Conservation (phyloP, 2,113 vertebrate genomes). For the Heliornis fulica region DNA sequence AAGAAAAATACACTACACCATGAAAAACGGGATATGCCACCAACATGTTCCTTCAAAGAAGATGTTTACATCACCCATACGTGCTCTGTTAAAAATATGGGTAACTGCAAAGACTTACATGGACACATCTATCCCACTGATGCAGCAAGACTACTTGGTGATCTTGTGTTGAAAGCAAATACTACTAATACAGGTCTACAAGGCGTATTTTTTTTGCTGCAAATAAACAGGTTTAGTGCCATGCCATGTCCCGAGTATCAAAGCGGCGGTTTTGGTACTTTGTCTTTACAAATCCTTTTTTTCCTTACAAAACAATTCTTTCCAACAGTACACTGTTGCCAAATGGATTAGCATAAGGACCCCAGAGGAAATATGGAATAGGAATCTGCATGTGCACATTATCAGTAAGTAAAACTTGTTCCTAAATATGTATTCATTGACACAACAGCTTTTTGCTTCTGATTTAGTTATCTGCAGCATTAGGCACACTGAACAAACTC, state of each 20-base stretch:
- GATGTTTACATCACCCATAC: accelerated
- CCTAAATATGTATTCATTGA: background rate
- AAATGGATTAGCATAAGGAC: background rate
- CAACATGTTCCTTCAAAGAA: background rate
- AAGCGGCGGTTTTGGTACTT: background rate
- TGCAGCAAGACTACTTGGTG: background rate
- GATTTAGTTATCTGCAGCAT: background rate
- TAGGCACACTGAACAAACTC: background rate
- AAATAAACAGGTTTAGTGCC: background rate
- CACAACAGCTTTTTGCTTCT: background rate
- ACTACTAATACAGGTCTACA: background rate
- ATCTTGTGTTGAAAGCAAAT: background rate
- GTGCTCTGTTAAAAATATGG: background rate
- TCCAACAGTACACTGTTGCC: background rate
- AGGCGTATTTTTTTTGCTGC: background rate
- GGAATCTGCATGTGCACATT: background rate
- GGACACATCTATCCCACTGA: background rate
- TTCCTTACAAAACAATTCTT: background rate
- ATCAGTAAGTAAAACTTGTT: background rate
- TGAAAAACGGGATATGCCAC: background rate
- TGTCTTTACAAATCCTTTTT: background rate
- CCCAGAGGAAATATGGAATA: background rate
- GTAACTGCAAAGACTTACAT: background rate
- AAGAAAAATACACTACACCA: background rate
- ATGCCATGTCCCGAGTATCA: background rate